phyloP scores from a whole-genome alignment of 64 coral and sea anemone species.

The Pocillopora verrucosa region DNA sequence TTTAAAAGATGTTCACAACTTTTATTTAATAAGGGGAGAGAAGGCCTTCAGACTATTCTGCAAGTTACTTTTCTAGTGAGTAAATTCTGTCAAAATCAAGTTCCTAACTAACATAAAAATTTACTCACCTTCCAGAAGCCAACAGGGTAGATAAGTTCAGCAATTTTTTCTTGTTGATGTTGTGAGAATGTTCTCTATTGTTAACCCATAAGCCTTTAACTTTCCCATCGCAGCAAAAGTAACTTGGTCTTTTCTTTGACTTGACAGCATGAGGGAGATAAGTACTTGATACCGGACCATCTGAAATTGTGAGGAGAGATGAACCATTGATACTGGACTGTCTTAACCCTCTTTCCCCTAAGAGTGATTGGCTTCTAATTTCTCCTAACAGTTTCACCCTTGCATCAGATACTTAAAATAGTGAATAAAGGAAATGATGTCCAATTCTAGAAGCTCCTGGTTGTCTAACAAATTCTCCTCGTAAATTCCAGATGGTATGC shows the following conservation, averaged over 20 bases:
- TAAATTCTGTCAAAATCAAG: no score
- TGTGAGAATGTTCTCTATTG: conserved; percentile 81
- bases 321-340: not conserved
- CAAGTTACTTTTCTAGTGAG: no score
- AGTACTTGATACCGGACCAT: conserved; percentile 89
- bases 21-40: no score
- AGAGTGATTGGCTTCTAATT: not conserved
- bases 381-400: no score
- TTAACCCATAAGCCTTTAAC: conserved; percentile 82
- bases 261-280: conserved; percentile 94
- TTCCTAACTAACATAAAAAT: not conserved
- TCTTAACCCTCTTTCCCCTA: not conserved
- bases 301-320: conserved; percentile 10
- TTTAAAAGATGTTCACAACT: no score
- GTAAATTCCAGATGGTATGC: no score
- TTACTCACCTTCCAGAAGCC: conserved; percentile 94
- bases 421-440: no score
- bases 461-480: no score
- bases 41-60: no score
- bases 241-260: conserved; percentile 95
- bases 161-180: conserved; percentile 77
- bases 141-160: conserved; percentile 95
- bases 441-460: no score
- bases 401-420: no score
- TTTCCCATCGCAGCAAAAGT: conserved; percentile 97